These are phyloP conservation scores for Papilio helenus DNA, from an alignment of 1,140 invertebrate genomes.

Conservation along the genomic window DNA sequence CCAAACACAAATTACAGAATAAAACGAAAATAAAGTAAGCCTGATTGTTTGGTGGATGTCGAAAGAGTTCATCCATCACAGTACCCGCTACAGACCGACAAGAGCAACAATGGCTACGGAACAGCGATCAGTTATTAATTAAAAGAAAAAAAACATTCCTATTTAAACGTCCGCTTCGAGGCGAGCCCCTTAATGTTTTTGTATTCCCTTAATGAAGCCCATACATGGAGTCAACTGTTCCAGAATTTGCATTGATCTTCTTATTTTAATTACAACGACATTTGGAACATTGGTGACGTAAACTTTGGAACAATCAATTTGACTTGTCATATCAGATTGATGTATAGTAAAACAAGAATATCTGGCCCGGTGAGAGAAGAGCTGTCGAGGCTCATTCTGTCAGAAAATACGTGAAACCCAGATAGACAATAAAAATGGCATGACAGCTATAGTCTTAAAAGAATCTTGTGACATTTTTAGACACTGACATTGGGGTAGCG, in stretches of 20 bases:
- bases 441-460: too few relatives aligned
- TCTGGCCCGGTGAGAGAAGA: too few relatives aligned
- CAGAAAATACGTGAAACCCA: too few relatives aligned
- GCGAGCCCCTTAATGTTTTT: slow-evolving; percentile 60
- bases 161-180: slow-evolving; percentile 63
- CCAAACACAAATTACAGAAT: slow-evolving; percentile 43
- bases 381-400: too few relatives aligned
- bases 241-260: slow-evolving; percentile 75
- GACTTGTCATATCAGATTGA: neutral
- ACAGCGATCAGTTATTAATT: slow-evolving; percentile 62
- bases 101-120: slow-evolving; percentile 46
- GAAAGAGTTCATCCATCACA: slow-evolving; percentile 47
- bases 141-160: slow-evolving; percentile 52
- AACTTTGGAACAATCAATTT: slow-evolving; percentile 29
- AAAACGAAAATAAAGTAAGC: slow-evolving; percentile 44
- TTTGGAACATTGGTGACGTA: slow-evolving; percentile 48
- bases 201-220: slow-evolving; percentile 72
- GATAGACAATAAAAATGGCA: too few relatives aligned
- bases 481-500: too few relatives aligned
- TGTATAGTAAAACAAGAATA: neutral
- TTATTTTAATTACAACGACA: slow-evolving; percentile 57
- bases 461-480: too few relatives aligned
- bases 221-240: slow-evolving; percentile 64
- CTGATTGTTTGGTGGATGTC: slow-evolving; percentile 44
- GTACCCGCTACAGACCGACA: neutral